Evolutionary conservation across 2,113 vertebrate genomes (phyloP).

Genomic region (Rostratula benghalensis): DNA sequence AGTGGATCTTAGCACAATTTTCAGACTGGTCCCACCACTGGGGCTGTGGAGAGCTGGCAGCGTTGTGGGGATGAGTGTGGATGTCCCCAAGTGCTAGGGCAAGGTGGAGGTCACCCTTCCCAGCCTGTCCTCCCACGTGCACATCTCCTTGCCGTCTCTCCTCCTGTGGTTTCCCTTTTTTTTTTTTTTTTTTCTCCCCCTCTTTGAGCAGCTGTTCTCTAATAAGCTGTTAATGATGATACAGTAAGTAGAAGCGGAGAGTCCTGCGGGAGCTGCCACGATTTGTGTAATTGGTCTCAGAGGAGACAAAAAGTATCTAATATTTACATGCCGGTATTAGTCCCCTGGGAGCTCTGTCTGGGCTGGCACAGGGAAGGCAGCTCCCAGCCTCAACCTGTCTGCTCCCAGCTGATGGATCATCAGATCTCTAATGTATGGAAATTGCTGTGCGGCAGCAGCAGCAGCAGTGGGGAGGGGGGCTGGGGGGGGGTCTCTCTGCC

Average conservation of each 20-base stretch:
- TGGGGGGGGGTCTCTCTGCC: not conserved
- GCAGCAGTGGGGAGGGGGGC: not conserved
- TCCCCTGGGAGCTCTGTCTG: constrained; percentile 69
- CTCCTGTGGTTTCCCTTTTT: not conserved
- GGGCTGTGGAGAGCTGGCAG: not conserved
- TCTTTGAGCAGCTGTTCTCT: constrained; percentile 74
- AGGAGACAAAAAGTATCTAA: constrained; percentile 79
- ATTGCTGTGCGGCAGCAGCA: rapidly evolving
- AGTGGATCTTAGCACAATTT: rapidly evolving
- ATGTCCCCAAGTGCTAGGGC: not conserved
- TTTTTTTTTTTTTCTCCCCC: not conserved
- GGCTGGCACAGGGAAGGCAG: constrained; percentile 51
- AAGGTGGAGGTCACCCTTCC: not conserved
- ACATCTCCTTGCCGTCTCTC: not conserved
- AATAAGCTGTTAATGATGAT: constrained; percentile 83
- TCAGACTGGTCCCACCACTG: rapidly evolving
- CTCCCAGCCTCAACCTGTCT: constrained; percentile 5
- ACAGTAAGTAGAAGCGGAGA: constrained; percentile 75
- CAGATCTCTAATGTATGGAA: not conserved
- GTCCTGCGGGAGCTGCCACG: constrained; percentile 75
- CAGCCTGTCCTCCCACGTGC: not conserved
- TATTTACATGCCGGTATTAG: constrained; percentile 77
- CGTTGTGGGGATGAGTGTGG: rapidly evolving
- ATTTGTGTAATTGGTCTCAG: constrained; percentile 83
- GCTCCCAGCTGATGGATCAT: not conserved